Evolutionary conservation across 2,797 vertebrate species (phyloP), one percentile per base, ranked within the genome.

Genomic region (Dendrocincla fuliginosa): DNA sequence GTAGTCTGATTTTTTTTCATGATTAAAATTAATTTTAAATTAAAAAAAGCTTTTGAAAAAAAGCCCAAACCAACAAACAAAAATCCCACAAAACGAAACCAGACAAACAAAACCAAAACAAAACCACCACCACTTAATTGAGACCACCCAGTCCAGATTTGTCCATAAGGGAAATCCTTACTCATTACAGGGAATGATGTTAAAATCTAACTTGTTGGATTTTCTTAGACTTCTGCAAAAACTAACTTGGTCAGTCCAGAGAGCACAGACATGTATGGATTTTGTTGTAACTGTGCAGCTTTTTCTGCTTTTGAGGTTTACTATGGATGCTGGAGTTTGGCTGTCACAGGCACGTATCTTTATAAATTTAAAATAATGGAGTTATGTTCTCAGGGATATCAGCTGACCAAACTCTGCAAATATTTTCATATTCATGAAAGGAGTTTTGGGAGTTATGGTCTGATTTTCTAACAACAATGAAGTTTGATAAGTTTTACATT

Each of bases 221-320:
- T 76, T 70, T 74, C 24, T 73, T 60, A 46, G 67, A 63, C 10
- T 80, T 59, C 4, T 69, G 5, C 8, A 32, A 7, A 7, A 44
- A 37, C 7, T 61, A n/a, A 49, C 22, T 44, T 18, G 3, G 3
- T 65, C 18, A 53, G 6, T 28, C 9, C 14, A n/a, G 44, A 79
- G 14, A 55, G 5, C 15, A 61, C 1, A 14, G 19, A 8, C 4
- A 35, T 1, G 1, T 39, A 28, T 2, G 37, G 15, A 68, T 81
- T 64, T 90, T 13, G 1, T 68, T 77, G 52, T 9, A 49, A 53
- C 9, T 67, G 20, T n/a, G 11, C 6, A 49, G 4, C 2, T 84
- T 83, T 68, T 85, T 67, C 23, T 77, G 6, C 9, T 74, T 84
- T 80, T 61, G 30, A 4, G 5, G 3, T 71, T 87, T 80, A 5